A percentile compares a stretch with the other conserved stretches of the same genome.
phyloP scores from a whole-genome alignment of 2,797 vertebrate species.

The Cuniculus paca region DNA sequence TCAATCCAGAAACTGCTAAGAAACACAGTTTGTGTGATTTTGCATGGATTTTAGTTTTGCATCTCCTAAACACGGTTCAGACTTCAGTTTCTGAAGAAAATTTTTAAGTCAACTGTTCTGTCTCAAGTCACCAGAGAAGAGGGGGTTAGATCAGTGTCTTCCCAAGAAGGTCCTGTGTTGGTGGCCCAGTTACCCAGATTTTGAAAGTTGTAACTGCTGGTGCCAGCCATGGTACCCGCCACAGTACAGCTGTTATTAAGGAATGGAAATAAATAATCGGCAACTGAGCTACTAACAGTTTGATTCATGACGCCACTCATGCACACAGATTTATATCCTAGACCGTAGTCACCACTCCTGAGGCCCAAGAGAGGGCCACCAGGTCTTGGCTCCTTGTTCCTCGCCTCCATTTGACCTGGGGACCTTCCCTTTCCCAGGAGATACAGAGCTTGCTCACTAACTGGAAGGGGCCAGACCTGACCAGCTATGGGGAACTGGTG shows the following conservation, averaged over 20 bases:
- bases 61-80: neutral
- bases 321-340: accelerated
- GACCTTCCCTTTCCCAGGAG: conserved; percentile 89
- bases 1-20: neutral
- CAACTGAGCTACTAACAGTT: neutral
- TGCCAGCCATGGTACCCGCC: accelerated
- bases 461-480: conserved; percentile 99
- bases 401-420: accelerated
- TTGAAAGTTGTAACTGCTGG: neutral
- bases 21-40: neutral
- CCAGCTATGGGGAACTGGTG: conserved; percentile 97
- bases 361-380: neutral
- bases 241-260: neutral
- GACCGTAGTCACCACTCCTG: neutral
- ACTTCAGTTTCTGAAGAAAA: neutral
- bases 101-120: neutral
- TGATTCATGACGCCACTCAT: neutral
- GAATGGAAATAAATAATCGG: neutral
- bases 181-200: neutral
- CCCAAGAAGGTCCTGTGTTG: neutral
- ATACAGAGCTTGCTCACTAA: conserved; percentile 98
- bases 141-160: neutral
- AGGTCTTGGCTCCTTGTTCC: accelerated
- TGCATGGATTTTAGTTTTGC: neutral
- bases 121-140: neutral